Evolutionary conservation across 2,113 vertebrate species (phyloP).

Genomic region (Phyllostomus hastatus): DNA sequence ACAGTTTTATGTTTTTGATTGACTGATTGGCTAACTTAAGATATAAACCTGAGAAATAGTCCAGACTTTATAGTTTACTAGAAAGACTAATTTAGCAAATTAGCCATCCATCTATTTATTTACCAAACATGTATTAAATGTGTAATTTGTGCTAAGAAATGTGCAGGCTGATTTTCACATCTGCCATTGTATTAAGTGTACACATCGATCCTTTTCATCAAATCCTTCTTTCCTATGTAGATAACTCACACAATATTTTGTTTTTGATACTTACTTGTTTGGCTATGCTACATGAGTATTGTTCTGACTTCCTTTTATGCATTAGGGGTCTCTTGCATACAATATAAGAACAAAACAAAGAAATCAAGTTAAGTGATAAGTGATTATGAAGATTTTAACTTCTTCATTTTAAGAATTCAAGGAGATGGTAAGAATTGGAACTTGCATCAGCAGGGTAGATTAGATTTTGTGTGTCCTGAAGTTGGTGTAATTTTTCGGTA

Average conservation of each 20-base stretch:
- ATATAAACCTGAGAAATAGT: background rate
- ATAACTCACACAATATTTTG: background rate
- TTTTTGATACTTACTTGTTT: background rate
- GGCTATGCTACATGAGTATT: background rate
- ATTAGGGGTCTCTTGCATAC: background rate
- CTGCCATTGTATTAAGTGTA: background rate
- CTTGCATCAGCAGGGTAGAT: background rate
- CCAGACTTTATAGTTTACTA: background rate
- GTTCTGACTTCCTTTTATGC: background rate
- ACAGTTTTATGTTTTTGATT: background rate
- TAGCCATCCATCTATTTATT: background rate
- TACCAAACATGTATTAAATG: background rate
- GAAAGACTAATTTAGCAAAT: background rate
- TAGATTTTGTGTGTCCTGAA: background rate
- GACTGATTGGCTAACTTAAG: background rate
- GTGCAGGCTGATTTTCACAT: background rate
- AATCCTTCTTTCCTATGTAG: background rate
- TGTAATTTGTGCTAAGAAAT: background rate
- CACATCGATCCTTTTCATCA: background rate
- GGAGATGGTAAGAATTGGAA: background rate
- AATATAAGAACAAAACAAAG: background rate
- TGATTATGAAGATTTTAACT: background rate
- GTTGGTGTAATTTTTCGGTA: background rate
- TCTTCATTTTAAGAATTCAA: too few species aligned
- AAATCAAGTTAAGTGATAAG: background rate